These are phyloP conservation scores for Conomelus anceps DNA, from an alignment of 2,888 invertebrate species.

Conservation along the genomic window DNA sequence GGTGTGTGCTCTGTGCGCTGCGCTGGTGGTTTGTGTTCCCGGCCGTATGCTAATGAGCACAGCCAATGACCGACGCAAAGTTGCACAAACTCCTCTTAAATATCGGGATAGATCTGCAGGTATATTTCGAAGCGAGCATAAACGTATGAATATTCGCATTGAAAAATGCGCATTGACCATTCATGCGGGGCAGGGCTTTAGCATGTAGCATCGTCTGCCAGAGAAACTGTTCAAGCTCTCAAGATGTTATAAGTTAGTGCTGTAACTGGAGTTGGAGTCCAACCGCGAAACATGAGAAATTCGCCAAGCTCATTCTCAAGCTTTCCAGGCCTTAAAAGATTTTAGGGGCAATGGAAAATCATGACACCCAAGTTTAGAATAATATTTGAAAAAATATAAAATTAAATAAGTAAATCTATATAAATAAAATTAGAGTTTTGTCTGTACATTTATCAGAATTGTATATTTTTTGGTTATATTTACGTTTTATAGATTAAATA, in stretches of 20 bases:
- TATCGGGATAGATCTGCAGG: neutral
- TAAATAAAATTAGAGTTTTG: too few species aligned
- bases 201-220: too few species aligned
- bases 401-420: too few species aligned
- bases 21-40: neutral
- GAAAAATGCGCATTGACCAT: neutral
- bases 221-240: neutral
- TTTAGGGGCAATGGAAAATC: too few species aligned
- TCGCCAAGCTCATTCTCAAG: neutral
- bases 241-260: neutral
- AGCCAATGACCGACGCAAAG: neutral
- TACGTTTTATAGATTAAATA: too few species aligned
- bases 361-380: too few species aligned
- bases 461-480: too few species aligned
- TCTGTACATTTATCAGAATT: too few species aligned
- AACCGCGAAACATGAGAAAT: neutral
- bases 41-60: neutral
- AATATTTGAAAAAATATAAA: too few species aligned
- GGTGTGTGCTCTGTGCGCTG: neutral
- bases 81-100: neutral
- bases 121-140: neutral
- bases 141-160: neutral
- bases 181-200: too few species aligned
- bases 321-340: too few species aligned
- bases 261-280: neutral